phyloP scores from a whole-genome alignment of 2,797 vertebrate genomes.

The Spizella passerina region DNA sequence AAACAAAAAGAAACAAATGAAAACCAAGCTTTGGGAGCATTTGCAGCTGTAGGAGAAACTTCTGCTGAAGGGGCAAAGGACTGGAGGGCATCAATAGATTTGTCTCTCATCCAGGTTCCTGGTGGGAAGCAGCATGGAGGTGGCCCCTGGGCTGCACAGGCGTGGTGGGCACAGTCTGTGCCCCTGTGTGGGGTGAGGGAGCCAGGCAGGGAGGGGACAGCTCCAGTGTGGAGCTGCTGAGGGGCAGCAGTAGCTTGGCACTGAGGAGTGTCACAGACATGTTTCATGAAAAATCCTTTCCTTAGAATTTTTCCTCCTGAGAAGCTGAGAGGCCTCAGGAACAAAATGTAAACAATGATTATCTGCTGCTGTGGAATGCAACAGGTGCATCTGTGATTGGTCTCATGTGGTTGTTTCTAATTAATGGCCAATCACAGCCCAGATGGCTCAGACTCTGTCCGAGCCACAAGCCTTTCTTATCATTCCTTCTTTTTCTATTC shows the following conservation, averaged over 20 bases:
- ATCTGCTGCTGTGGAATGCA: too few relatives aligned
- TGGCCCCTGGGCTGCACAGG: accelerated
- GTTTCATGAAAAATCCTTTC: too few relatives aligned
- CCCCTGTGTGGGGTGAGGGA: background rate
- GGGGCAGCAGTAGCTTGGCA: background rate
- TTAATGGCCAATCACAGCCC: too few relatives aligned
- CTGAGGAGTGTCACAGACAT: background rate
- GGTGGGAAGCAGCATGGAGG: background rate
- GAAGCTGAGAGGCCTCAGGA: too few relatives aligned
- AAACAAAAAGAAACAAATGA: background rate
- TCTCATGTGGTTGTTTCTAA: too few relatives aligned
- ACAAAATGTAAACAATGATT: too few relatives aligned
- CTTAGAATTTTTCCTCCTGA: too few relatives aligned
- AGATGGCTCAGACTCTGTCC: too few relatives aligned
- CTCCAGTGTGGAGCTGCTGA: background rate
- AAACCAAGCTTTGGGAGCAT: background rate
- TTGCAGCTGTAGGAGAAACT: background rate
- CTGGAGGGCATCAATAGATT: background rate
- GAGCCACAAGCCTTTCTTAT: too few relatives aligned
- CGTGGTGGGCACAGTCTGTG: background rate
- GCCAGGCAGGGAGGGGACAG: background rate
- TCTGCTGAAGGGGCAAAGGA: background rate
- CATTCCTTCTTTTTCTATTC: too few relatives aligned
- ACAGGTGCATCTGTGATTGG: too few relatives aligned
- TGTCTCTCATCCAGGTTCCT: background rate